A percentile compares a stretch with the other conserved stretches of the same genome.
phyloP scores from a whole-genome alignment of 2,113 vertebrate genomes.

The Podocnemis expansa region DNA sequence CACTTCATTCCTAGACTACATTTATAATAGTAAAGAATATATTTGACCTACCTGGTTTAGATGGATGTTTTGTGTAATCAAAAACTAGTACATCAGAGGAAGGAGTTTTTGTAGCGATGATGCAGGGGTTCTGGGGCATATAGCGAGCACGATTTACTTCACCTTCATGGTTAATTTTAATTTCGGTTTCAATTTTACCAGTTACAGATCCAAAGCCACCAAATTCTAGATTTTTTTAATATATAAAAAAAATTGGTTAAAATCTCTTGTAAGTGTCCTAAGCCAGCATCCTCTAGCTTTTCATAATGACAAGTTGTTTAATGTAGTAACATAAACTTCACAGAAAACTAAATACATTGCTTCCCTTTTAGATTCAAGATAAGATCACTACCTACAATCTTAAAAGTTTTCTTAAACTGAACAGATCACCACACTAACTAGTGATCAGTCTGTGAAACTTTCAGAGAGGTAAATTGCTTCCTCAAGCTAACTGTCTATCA shows the following conservation, averaged over 20 bases:
- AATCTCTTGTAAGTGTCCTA: background rate
- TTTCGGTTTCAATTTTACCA: conserved; percentile 93
- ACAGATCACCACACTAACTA: background rate
- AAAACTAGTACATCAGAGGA: conserved; percentile 94
- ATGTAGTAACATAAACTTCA: background rate
- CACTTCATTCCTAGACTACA: background rate
- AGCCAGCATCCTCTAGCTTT: background rate
- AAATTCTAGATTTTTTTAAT: conserved; percentile 80
- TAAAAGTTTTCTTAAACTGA: background rate
- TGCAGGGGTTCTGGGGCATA: conserved; percentile 92
- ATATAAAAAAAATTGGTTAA: background rate
- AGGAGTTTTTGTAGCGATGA: conserved; percentile 94
- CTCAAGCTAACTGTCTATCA: background rate
- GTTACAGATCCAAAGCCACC: conserved; percentile 94
- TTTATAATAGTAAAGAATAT: background rate
- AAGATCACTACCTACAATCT: background rate
- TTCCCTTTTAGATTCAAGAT: background rate
- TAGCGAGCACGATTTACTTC: conserved; percentile 94
- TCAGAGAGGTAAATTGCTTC: background rate
- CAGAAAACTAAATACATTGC: background rate
- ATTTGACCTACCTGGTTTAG: conserved; percentile 86
- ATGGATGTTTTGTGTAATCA: conserved; percentile 92
- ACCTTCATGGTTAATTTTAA: conserved; percentile 96
- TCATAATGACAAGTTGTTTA: background rate
- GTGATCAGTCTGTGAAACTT: background rate